Evolutionary conservation across 2,797 vertebrate species (phyloP).

Genomic region (Chelonia mydas): DNA sequence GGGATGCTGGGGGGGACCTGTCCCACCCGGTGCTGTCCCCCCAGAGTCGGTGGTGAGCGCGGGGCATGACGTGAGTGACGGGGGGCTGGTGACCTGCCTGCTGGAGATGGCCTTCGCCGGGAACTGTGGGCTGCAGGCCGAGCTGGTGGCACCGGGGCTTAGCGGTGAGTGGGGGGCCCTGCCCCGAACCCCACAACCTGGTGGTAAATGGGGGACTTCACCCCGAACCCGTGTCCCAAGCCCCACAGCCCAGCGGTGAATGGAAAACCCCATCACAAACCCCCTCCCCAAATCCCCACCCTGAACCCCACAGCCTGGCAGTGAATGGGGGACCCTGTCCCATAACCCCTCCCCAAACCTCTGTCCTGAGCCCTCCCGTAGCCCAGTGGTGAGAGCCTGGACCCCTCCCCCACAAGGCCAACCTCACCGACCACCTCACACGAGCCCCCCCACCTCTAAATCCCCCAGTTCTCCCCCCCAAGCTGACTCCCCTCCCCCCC

Average conservation of each 20-base stretch:
- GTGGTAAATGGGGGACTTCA: rapidly evolving
- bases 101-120: conserved; percentile 95
- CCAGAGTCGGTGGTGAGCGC: conserved; percentile 87
- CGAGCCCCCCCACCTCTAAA: rapidly evolving
- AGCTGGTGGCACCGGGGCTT: conserved; percentile 60
- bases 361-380: neutral
- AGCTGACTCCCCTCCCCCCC: too few species aligned
- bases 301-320: too few species aligned
- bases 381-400: neutral
- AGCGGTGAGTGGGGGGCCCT: conserved; percentile 61
- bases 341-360: too few species aligned
- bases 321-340: too few species aligned
- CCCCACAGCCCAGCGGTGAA: neutral
- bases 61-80: conserved; percentile 94
- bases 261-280: rapidly evolving
- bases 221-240: rapidly evolving
- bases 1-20: rapidly evolving
- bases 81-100: conserved; percentile 90
- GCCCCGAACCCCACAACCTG: neutral
- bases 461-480: too few species aligned
- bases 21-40: neutral
- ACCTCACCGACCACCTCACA: too few species aligned
- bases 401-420: neutral
- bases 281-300: neutral
- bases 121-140: conserved; percentile 88